phyloP scores from a whole-genome alignment of 2,113 vertebrate genomes.

The Hyaena hyaena region DNA sequence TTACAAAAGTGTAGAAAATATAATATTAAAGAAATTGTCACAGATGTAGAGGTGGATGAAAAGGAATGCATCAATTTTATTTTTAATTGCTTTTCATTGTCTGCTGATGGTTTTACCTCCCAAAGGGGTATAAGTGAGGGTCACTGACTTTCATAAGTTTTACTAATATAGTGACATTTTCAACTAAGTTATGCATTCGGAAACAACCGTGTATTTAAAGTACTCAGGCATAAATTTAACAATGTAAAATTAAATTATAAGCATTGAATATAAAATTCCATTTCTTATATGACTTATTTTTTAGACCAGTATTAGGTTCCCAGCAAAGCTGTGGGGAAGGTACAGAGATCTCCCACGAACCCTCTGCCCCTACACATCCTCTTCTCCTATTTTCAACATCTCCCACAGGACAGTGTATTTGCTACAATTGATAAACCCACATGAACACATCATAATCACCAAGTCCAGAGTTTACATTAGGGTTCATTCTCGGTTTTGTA shows the following conservation, averaged over 20 bases:
- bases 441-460: neutral
- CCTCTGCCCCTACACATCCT: neutral
- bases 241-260: slow-evolving; percentile 10
- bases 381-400: neutral
- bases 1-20: neutral
- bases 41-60: neutral
- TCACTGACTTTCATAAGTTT: neutral
- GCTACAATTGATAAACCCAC: neutral
- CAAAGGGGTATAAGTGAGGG: neutral
- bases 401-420: neutral
- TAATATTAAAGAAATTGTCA: neutral
- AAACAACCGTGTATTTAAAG: slow-evolving; percentile 4
- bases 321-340: neutral
- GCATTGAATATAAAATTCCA: neutral
- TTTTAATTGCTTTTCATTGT: neutral
- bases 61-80: neutral
- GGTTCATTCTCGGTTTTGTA: neutral
- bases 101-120: neutral
- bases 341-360: neutral
- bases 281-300: neutral
- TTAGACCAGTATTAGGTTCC: neutral
- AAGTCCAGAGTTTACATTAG: neutral
- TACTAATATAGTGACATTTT: neutral
- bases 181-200: neutral
- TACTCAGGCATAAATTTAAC: neutral